Evolutionary conservation across 2,888 invertebrate species (phyloP), one percentile per base, ranked within the genome.

Genomic region (Drosophila phalerata): DNA sequence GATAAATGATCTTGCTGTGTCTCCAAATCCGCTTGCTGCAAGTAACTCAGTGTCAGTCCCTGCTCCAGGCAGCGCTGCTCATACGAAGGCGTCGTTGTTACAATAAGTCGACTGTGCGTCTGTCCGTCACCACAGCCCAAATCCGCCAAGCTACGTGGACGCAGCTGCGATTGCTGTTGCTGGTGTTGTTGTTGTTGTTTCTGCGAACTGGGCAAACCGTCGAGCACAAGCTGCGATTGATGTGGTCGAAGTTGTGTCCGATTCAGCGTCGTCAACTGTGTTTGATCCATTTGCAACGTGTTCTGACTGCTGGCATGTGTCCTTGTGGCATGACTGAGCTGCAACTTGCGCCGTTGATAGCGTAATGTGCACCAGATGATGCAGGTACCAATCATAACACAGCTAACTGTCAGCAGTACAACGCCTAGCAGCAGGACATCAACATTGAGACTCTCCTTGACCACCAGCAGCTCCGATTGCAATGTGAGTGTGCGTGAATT

Each of bases 341-440:
- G 70, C 5, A 87, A 53, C 67, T 91, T 91, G 10, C 85, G 82
- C 11, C 81, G 82, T 38, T 91, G 91, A 55, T 90, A 81, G 47
- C 81, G 83, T 28, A 89, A 37, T 1, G 82, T 74, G 25, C 81
- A 72, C 69, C 72, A 77, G 10, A 86, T 63, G 61, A 97, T 95
- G 52, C 98, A 97, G 8, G 98, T 98, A n/a, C 96, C 96, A 15
- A 98, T 97, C 57, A 98, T 96, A 93, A 98, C 97, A 92, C 97
- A 97, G 42, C 97, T 97, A 0, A 97, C 96, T 4, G 97, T 97
- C 81, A 98, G 97, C 88, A 98, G 95, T 79, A 98, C 96, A 74
- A 98, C 96, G 58, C 97, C 97, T 67, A 97, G 95, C 65, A 94
- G 93, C 2, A 94, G 91, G 15, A 91, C 77, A 91, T 94, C 82